Base-by-base conservation (phyloP, 2,113 vertebrate species). In the Salvelinus fontinalis region DNA sequence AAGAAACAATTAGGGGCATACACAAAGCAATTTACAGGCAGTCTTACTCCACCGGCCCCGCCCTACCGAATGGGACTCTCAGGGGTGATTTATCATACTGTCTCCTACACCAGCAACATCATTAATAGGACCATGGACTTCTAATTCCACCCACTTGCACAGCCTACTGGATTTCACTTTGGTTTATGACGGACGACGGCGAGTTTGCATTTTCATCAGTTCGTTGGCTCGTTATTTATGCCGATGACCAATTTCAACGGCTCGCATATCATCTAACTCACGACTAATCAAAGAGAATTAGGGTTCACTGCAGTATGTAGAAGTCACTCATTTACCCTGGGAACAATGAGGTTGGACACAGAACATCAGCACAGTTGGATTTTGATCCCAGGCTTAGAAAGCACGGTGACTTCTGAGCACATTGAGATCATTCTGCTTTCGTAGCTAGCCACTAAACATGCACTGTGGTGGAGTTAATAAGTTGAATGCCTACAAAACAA, bases 221-320 rank as follows among this genome's bases (percentile, higher is more conserved):
- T 97, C 97, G 96, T 97, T 97, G 91, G 93, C 95, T 97, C 96
- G 96, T 98, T 98, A 97, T 98, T 98, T 97, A 98, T 97, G 97
- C 96, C 97, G 97, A 98, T 97, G 96, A 97, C 96, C 96, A 97
- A 97, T 97, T 98, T 97, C 96, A 96, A 94, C 96, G 97, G 96
- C 95, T 97, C 95, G 94, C 93, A 95, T 96, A 95, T 97, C 95
- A 96, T 96, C 96, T 95, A 96, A 96, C 96, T 97, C 93, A 75
- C 94, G 95, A 96, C 95, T 97, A 97, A 97, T 97, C 96, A 97
- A 97, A 97, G 96, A 97, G 95, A 97, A 98, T 97, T 97, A 97
- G 95, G 95, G 95, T 96, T 97, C 96, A 97, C 95, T 97, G 95
- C 96, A 97, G 97, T 96, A 97, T 97, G 98, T 97, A 96, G 95